Evolutionary conservation across 2,888 invertebrate genomes (phyloP), one percentile per base, ranked within the genome.

Genomic region (Pseudococcus jackbeardsleyi): DNA sequence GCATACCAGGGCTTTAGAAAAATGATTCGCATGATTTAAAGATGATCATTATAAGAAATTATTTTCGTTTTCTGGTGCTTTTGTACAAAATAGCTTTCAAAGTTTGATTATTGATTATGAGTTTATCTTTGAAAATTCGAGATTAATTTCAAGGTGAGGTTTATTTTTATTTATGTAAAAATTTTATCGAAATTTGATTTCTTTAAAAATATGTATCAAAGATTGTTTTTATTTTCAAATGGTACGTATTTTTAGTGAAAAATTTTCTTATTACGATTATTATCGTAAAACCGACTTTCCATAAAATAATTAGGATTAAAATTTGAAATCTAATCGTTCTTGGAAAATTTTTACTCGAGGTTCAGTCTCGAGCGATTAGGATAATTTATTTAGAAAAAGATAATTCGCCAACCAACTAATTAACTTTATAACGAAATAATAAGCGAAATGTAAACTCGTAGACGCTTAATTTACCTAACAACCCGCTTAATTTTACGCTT

Each of bases 391-490:
- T 50, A 50, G 48, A 50, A 50, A 15, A 50, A 15, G 12, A 50
- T 50, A 50, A 50, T 46, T 33, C 46, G 15, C 39, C 39, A 8
- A n/a, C n/a, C 42, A 82, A 82, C 26, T 7, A 19, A 46, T 39
- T 82, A 46, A 46, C 12, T 42, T 39, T 46, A 82, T 19, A 22
- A 22, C 19, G 22, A 64, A 64, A 22, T 22, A 9, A 22, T 22
- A 64, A 22, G 22, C 64, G 12, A 22, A 33, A 64, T 6, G 22
- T 64, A 22, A 64, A 64, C 46, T 46, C 19, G 46, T 82, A 82
- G 79, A 82, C 11, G 79, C 79, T 82, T 82, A 82, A 77, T 77
- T 77, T 82, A 82, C 79, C 11, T 46, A 82, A 82, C 12, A 7
- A 19, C 11, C 46, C 4, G 79, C 79, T 82, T 82, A 9, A 46